phyloP scores from a whole-genome alignment of 1,140 invertebrate genomes.

The Atta cephalotes region DNA sequence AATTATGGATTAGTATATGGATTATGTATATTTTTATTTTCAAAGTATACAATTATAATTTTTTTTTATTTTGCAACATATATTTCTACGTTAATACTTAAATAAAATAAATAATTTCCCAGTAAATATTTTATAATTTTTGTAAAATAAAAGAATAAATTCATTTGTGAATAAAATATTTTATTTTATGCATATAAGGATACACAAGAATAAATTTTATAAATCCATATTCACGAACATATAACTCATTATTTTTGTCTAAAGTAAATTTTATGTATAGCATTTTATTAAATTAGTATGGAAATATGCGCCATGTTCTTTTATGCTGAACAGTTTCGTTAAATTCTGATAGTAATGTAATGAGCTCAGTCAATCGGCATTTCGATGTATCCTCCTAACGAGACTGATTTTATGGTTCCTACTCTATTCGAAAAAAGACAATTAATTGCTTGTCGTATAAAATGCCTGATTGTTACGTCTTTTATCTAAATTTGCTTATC shows the following conservation, averaged over 20 bases:
- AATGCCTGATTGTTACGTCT: slow-evolving; percentile 45
- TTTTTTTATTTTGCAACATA: neutral
- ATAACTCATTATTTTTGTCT: neutral
- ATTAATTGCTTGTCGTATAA: slow-evolving; percentile 74
- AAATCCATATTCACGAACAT: neutral
- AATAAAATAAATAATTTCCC: slow-evolving; percentile 1
- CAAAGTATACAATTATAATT: neutral
- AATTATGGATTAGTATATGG: neutral
- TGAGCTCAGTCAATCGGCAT: slow-evolving; percentile 72
- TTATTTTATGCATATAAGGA: neutral
- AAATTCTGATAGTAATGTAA: slow-evolving; percentile 69
- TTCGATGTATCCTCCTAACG: slow-evolving; percentile 76
- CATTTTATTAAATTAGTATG: slow-evolving; percentile 68
- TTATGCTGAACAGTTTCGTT: slow-evolving; percentile 58
- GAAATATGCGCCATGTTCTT: slow-evolving; percentile 38
- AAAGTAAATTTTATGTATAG: neutral
- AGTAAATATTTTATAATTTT: neutral
- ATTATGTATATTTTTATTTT: neutral
- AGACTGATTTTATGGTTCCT: slow-evolving; percentile 75
- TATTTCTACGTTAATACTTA: neutral
- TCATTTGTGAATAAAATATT: neutral
- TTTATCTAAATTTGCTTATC: slow-evolving; percentile 70
- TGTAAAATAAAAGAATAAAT: neutral
- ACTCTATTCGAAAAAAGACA: slow-evolving; percentile 70
- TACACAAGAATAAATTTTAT: neutral